phyloP scores from a whole-genome alignment of 2,113 vertebrate genomes.

The Coreoperca whiteheadi region DNA sequence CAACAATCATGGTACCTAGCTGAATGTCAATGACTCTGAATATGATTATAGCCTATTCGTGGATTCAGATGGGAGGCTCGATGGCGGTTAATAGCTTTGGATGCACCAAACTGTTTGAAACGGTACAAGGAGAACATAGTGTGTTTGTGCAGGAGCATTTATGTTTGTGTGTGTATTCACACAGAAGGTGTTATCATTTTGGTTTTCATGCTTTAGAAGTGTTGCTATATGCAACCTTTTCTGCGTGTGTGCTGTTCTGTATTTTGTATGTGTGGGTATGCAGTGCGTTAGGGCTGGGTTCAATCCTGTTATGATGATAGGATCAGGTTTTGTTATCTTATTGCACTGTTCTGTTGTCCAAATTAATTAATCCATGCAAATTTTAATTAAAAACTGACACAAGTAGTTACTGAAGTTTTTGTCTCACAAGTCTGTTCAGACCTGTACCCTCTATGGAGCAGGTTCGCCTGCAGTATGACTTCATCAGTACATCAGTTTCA shows the following conservation, averaged over 20 bases:
- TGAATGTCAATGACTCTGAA: conserved; percentile 74
- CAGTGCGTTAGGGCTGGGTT: background rate
- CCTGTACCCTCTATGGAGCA: too few species aligned
- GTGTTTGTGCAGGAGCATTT: conserved; percentile 11
- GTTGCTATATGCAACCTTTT: background rate
- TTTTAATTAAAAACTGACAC: background rate
- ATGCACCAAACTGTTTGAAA: conserved; percentile 57
- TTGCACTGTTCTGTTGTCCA: background rate
- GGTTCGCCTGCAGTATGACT: too few species aligned
- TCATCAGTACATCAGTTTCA: too few species aligned
- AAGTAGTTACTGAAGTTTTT: background rate
- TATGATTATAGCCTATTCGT: conserved; percentile 72
- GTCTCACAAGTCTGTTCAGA: too few species aligned
- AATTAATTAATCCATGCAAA: background rate
- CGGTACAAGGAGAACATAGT: conserved; percentile 30
- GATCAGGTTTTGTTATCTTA: background rate
- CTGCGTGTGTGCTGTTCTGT: background rate
- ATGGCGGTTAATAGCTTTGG: conserved; percentile 63
- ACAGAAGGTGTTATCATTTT: background rate
- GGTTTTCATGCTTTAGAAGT: background rate
- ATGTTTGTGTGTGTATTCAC: conserved; percentile 1
- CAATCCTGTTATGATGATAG: background rate
- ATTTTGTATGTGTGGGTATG: background rate
- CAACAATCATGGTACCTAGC: conserved; percentile 43
- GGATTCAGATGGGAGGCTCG: conserved; percentile 64